These are phyloP conservation scores for Sinocyclocheilus maitianheensis DNA, from an alignment of 2,113 vertebrate genomes.

Conservation along the genomic window DNA sequence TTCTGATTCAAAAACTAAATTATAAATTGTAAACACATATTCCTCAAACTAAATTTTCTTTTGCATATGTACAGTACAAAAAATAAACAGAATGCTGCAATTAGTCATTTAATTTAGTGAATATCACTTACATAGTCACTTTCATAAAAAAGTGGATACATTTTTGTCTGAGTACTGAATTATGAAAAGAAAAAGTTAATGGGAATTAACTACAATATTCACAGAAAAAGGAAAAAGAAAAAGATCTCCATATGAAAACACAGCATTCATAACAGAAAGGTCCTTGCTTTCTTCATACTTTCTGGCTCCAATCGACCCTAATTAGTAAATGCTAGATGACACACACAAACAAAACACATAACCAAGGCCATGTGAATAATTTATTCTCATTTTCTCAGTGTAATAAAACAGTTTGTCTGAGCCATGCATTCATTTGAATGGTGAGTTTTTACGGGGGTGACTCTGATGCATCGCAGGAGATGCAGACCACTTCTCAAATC, in stretches of 20 bases:
- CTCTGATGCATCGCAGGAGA: no score
- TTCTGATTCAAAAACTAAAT: neutral
- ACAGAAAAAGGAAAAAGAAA: neutral
- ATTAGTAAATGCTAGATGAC: conserved; percentile 24
- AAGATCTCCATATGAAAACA: neutral
- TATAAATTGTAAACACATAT: neutral
- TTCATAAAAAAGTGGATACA: neutral
- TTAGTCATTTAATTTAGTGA: neutral
- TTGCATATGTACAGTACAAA: neutral
- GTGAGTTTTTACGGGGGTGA: no score
- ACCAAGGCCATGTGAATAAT: conserved; percentile 48
- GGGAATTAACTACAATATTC: neutral
- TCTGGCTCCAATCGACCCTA: conserved; percentile 26
- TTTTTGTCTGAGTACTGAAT: conserved; percentile 5
- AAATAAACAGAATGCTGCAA: neutral
- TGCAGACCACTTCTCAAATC: no score
- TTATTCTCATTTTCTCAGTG: conserved; percentile 25
- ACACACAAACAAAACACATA: conserved; percentile 28
- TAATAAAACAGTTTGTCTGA: conserved; percentile 5
- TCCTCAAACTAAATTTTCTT: neutral
- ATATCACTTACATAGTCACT: neutral
- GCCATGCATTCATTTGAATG: neutral
- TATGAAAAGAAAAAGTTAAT: neutral
- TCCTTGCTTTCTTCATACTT: conserved; percentile 38
- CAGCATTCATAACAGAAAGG: neutral